Conservation (phyloP, 2,113 vertebrate species). For the Nerophis ophidion region DNA sequence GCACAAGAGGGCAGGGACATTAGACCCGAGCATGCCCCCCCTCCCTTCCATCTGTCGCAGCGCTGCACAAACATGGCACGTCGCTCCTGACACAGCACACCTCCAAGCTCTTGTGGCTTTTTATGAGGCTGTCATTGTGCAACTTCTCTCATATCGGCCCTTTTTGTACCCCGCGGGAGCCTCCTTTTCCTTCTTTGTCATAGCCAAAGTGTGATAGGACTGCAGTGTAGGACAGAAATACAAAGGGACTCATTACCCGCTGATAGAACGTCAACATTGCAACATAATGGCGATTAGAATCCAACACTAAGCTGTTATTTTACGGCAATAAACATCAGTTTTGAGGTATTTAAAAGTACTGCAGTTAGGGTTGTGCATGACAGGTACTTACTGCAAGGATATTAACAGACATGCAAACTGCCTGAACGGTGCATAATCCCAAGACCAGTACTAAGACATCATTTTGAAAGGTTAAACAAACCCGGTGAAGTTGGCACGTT, state of each 20-base stretch:
- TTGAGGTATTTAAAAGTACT: too few species aligned
- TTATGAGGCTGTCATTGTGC: slow-evolving; percentile 35
- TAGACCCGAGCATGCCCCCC: slow-evolving; percentile 23
- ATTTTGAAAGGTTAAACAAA: too few species aligned
- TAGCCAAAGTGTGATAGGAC: slow-evolving; percentile 13
- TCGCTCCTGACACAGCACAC: slow-evolving; percentile 39
- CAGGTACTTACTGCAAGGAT: too few species aligned
- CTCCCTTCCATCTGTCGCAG: slow-evolving; percentile 27
- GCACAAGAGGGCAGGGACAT: slow-evolving; percentile 29
- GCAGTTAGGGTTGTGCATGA: too few species aligned
- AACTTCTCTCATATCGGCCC: slow-evolving; percentile 31
- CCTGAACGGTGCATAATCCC: too few species aligned
- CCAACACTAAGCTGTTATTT: too few species aligned
- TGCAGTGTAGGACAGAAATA: slow-evolving; percentile 8
- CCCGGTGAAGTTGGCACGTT: too few species aligned
- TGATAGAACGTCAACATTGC: too few species aligned
- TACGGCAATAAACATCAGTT: too few species aligned
- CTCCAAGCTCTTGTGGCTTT: slow-evolving; percentile 28
- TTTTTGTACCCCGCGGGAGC: slow-evolving; percentile 31
- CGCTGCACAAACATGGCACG: slow-evolving; percentile 26
- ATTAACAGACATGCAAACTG: too few species aligned
- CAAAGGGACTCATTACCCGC: neutral
- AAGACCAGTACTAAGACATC: too few species aligned
- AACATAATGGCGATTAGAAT: too few species aligned
- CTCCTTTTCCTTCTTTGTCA: slow-evolving; percentile 14